Evolutionary conservation across 2,113 vertebrate species (phyloP).

Genomic region (Barbus barbus): DNA sequence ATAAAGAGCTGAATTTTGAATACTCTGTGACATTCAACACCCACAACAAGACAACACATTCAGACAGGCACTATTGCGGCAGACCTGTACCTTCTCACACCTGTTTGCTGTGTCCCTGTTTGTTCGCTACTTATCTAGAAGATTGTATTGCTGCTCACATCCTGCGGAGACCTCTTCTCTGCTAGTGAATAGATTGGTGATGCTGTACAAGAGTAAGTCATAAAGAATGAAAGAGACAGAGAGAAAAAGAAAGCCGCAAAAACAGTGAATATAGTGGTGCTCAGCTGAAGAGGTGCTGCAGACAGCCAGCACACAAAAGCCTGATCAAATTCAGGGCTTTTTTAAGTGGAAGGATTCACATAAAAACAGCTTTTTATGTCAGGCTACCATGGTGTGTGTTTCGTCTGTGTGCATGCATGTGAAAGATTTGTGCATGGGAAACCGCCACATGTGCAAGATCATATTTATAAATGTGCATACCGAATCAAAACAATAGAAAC

Average conservation of each 20-base stretch:
- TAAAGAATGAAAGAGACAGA: neutral
- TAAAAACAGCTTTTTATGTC: neutral
- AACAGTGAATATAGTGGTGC: neutral
- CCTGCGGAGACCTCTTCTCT: slow-evolving; percentile 8
- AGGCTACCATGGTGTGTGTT: neutral
- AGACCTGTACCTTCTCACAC: neutral
- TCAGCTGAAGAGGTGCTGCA: neutral
- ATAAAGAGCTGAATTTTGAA: slow-evolving; percentile 8
- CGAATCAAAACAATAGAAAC: slow-evolving; percentile 25
- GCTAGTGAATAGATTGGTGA: slow-evolving; percentile 23
- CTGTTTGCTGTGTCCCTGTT: neutral
- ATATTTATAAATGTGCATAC: neutral
- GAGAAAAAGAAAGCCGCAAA: neutral
- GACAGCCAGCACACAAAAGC: neutral
- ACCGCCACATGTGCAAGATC: neutral
- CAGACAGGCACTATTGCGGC: neutral
- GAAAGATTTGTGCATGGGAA: slow-evolving; percentile 31
- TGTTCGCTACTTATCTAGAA: slow-evolving; percentile 27
- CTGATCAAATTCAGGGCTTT: neutral
- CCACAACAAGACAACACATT: slow-evolving; percentile 11
- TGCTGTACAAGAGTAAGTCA: slow-evolving; percentile 9
- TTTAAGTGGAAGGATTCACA: neutral
- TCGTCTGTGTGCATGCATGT: slow-evolving; percentile 44
- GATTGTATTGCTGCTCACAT: slow-evolving; percentile 27
- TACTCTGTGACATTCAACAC: neutral